Evolutionary conservation across 1,140 invertebrate species (phyloP), one percentile per base, ranked within the genome.

Genomic region (Meloidogyne chitwoodi): DNA sequence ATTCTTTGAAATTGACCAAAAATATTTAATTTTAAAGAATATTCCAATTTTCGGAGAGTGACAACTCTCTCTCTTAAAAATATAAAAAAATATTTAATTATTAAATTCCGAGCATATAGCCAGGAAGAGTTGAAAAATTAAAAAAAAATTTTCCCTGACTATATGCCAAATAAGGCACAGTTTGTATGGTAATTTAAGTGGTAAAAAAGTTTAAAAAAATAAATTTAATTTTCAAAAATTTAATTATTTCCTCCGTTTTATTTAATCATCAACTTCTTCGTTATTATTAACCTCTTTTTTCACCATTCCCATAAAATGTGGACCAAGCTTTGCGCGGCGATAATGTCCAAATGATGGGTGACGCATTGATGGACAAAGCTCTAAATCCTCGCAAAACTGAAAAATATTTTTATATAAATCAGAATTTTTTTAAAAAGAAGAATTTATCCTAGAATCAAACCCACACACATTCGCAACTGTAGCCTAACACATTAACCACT

Each of bases 351-450:
- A 6, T n/a, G 12, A 48, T 48, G 48, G 48, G 0, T n/a, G 19
- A 8, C 19, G 19, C 65, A 41, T 67, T 34, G 65, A 3, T 41
- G 71, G 48, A 79, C 83, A 85, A 66, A 86, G 77, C 56, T 79
- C 77, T 48, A 85, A 62, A 38, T 85, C 76, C n/a, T 78, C 80
- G 72, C 83, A 85, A 71, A 82, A 83, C 83, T 83, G 24, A 63
- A 79, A 83, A 63, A 69, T 14, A 68, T 34, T 48, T 48, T 41
- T n/a, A n/a, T 44, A 16, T 11, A 44, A 48, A 48, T n/a, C 44
- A 48, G 44, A 48, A 48, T 48, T 48, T 48, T 4, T 6, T 4
- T 22, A n/a, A 56, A 56, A 56, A 56, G 5, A 19, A 56, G 48
- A 56, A 56, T 56, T 56, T 56, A n/a, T n/a, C n/a, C n/a, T n/a